Evolutionary conservation across 2,797 vertebrate genomes (phyloP), one percentile per base, ranked within the genome.

Genomic region (Cossypha polioptera): DNA sequence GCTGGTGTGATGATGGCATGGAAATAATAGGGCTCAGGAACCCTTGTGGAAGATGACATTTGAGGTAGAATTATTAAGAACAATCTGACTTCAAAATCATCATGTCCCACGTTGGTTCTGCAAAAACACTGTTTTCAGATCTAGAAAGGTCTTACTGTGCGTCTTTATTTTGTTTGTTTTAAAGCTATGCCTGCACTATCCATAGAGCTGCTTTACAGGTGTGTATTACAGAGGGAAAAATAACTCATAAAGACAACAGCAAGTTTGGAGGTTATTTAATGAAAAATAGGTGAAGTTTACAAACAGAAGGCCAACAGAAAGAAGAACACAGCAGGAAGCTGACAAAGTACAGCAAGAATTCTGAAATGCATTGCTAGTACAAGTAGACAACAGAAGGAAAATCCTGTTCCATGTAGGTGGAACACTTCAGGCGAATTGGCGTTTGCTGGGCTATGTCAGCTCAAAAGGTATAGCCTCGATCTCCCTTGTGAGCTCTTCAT

Each of bases 401-500:
- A 59, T 83, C 29, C 17, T 83, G 62, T 76, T 90, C n/a, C 35
- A 57, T 1, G 1, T 5, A 61, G 73, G 74, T n/a, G n/a, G n/a
- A n/a, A n/a, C 26, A 5, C 47, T 40, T 95, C 67, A 96, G 38
- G 55, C 59, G 31, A 92, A 86, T 13, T 9, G 6, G 53, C 10
- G 15, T 76, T 54, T 81, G 13, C 33, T 72, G 80, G 73, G 47
- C 92, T 97, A 57, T 8, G 54, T 54, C 74, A 96, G 7, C 5
- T 96, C 94, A 10, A 95, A 55, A 89, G 95, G 88, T 93, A 98
- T 33, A 88, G 96, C 96, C 65, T 98, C 96, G 59, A 99, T 69
- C 40, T 97, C 96, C 67, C 75, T 93, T 69, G 98, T 96, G 20
- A 99, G 87, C 66, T 98, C 96, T 40, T 97, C 96, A 16, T 99